These are phyloP conservation scores for Sula dactylatra DNA, from an alignment of 2,113 vertebrate genomes.

Conservation along the genomic window DNA sequence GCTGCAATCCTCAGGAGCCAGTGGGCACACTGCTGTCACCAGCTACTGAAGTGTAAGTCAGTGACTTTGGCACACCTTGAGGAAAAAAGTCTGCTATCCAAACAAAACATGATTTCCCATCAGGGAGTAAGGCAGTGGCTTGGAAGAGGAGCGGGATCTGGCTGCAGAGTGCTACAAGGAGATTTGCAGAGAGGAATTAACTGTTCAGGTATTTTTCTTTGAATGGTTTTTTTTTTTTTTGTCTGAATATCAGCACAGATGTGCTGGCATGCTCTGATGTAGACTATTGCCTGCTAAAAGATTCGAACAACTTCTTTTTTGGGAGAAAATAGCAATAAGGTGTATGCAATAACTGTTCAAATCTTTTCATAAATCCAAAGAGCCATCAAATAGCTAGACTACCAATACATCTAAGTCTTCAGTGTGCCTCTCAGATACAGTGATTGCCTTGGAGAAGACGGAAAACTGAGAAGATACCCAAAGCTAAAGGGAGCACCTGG, in stretches of 20 bases:
- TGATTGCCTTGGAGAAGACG: not conserved
- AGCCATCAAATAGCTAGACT: not conserved
- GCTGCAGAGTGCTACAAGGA: not conserved
- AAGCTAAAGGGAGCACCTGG: not conserved
- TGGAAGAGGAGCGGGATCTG: not conserved
- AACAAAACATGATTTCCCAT: conserved; percentile 7
- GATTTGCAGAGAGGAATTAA: not conserved
- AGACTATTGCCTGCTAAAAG: not conserved
- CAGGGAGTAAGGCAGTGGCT: not conserved
- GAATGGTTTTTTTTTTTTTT: not conserved
- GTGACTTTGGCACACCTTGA: not conserved
- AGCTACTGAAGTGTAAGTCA: not conserved
- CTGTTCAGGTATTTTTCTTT: not conserved
- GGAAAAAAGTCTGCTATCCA: not conserved
- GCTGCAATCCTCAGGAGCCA: conserved; percentile 5
- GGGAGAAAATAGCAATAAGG: not conserved
- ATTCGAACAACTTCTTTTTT: not conserved
- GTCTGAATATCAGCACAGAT: not conserved
- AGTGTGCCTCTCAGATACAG: not conserved
- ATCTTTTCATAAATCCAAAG: not conserved
- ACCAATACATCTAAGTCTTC: not conserved
- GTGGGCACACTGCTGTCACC: conserved; percentile 31
- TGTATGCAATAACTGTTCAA: not conserved
- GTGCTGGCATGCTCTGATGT: not conserved
- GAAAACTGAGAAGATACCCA: not conserved